Evolutionary conservation across 1,140 invertebrate genomes (phyloP), one percentile per base, ranked within the genome.

Genomic region (Diorhabda sublineata): DNA sequence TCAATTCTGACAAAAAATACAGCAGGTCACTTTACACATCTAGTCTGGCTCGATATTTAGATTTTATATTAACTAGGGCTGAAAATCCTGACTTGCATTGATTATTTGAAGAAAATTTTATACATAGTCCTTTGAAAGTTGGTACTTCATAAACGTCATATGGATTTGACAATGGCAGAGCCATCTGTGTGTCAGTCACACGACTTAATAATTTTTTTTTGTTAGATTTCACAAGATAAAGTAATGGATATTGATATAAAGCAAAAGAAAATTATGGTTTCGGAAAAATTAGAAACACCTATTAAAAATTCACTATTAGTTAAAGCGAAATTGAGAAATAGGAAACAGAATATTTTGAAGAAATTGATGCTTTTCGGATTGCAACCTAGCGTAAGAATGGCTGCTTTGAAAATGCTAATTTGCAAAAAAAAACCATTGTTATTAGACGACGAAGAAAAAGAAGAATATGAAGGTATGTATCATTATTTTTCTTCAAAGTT

Each of bases 351-450:
- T 58, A 74, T 81, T 58, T 68, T 81, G 11, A 78, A 78, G 69
- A 75, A 75, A 70, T 64, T 81, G 45, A 78, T 80, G 74, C 69
- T 80, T 56, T 78, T 77, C 68, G 78, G 79, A 42, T 70, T 81
- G 63, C 80, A 78, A 73, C 80, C 80, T 5, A 78, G 76, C 71
- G 61, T 80, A 64, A 69, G 79, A 66, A 77, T 78, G 74, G 77
- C 76, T 5, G 78, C 76, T 47, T 71, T 78, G 66, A 79, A 80
- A 71, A 77, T 76, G 73, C 61, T 79, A 6, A 76, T 69, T 26
- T 78, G 69, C 61, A 78, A 76, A 62, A 78, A 78, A 66, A 74
- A 75, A 65, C 71, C 68, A 63, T 71, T 77, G 58, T 68, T 57
- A 57, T 66, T 77, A 8, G 70, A 58, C 58, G 75, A 76, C 68